Percentiles rank a stretch among this genome's conserved stretches.
These are phyloP conservation scores for Netelia fuscicornis DNA, from an alignment of 2,888 invertebrate genomes.

Conservation along the genomic window DNA sequence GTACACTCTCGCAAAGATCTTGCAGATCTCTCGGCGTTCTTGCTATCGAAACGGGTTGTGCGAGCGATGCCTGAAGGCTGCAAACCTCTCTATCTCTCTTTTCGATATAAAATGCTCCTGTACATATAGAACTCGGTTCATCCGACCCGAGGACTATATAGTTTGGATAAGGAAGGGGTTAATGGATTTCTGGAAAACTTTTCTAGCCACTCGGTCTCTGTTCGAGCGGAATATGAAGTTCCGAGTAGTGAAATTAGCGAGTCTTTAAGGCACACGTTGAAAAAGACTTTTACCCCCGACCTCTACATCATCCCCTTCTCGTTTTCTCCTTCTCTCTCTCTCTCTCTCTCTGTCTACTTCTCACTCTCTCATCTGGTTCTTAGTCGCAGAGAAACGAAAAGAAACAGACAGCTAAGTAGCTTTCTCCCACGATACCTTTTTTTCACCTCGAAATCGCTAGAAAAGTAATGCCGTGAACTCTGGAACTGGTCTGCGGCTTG, in stretches of 20 bases:
- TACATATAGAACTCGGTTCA: conserved; percentile 19
- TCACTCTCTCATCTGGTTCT: conserved; percentile 2
- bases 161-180: conserved; percentile 67
- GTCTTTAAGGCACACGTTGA: conserved; percentile 74
- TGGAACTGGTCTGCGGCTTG: background rate
- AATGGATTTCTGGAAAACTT: conserved; percentile 81
- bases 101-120: conserved; percentile 42
- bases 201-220: conserved; percentile 74
- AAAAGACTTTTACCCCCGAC: conserved; percentile 61
- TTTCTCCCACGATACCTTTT: conserved; percentile 25
- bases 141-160: conserved; percentile 38
- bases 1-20: conserved; percentile 37
- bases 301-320: conserved; percentile 28
- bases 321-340: background rate
- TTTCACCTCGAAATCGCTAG: conserved; percentile 21
- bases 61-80: conserved; percentile 44
- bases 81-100: conserved; percentile 4
- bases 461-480: conserved; percentile 12
- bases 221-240: conserved; percentile 78
- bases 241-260: conserved; percentile 79
- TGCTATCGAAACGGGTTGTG: background rate
- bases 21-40: conserved; percentile 46
- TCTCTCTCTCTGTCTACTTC: background rate
- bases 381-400: conserved; percentile 10
- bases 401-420: conserved; percentile 30